phyloP scores from a whole-genome alignment of 2,888 invertebrate genomes.

The Chloroclysta siterata region DNA sequence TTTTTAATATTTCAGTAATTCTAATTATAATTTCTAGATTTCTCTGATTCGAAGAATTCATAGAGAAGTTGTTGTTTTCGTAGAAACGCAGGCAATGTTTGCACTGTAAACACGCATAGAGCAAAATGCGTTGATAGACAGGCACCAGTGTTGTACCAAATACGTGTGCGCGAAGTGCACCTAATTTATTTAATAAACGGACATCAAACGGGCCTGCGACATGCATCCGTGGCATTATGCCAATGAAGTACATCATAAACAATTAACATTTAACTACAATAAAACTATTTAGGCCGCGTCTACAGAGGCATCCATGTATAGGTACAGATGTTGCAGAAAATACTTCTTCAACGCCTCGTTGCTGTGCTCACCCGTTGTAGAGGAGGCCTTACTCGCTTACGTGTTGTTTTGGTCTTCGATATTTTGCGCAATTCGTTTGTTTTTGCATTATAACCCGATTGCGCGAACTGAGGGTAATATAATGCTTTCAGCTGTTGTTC shows the following conservation, averaged over 20 bases:
- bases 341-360: not conserved
- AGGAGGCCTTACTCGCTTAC: not conserved
- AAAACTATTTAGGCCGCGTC: not conserved
- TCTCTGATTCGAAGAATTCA: too few species aligned
- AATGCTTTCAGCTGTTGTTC: not conserved
- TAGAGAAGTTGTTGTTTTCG: too few species aligned
- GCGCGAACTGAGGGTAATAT: not conserved
- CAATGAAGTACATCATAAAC: constrained; percentile 40
- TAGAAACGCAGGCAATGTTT: not conserved
- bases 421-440: not conserved
- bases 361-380: not conserved
- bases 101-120: not conserved
- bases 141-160: constrained; percentile 18
- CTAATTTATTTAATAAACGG: constrained; percentile 25
- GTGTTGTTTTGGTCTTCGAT: constrained; percentile 10
- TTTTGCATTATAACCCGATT: not conserved
- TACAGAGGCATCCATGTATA: not conserved
- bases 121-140: constrained; percentile 18
- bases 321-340: not conserved
- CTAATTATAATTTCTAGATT: too few species aligned
- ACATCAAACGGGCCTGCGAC: constrained; percentile 22
- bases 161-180: constrained; percentile 6
- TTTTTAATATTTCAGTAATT: too few species aligned
- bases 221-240: constrained; percentile 36
- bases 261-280: constrained; percentile 34